Evolutionary conservation across 1,140 invertebrate species (phyloP).

Genomic region (Pantala flavescens): DNA sequence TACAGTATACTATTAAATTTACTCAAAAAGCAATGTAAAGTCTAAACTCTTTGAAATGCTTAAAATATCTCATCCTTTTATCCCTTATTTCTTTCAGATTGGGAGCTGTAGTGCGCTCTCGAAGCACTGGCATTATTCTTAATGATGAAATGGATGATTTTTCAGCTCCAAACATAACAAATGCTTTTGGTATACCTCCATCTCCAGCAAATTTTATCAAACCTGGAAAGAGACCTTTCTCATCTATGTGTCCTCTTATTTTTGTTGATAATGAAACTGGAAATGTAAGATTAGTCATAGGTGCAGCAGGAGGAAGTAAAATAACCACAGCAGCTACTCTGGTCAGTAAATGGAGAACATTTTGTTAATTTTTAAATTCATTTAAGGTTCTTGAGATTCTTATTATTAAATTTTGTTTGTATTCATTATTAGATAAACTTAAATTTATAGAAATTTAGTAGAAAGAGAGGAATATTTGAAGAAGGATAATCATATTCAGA

Average conservation of each 20-base stretch:
- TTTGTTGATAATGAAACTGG: constrained; percentile 50
- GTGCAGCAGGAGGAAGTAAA: constrained; percentile 79
- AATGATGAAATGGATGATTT: constrained; percentile 98
- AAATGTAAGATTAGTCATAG: constrained; percentile 57
- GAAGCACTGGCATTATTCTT: constrained; percentile 74
- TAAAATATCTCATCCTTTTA: too few relatives aligned
- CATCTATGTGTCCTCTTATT: constrained; percentile 81
- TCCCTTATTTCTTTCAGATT: constrained; percentile 42
- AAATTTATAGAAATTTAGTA: too few relatives aligned
- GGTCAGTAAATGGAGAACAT: constrained; percentile 38
- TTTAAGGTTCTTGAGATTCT: constrained; percentile 1
- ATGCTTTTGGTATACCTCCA: constrained; percentile 64
- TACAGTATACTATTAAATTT: too few relatives aligned
- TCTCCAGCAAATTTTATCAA: constrained; percentile 70
- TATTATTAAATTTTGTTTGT: too few relatives aligned
- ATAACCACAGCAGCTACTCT: constrained; percentile 73
- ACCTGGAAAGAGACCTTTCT: constrained; percentile 72
- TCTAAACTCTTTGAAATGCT: too few relatives aligned
- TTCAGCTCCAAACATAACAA: constrained; percentile 64
- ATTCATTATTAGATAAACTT: too few relatives aligned
- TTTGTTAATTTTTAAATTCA: not conserved
- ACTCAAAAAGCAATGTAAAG: too few relatives aligned
- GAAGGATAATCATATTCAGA: too few relatives aligned
- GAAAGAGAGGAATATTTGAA: too few relatives aligned
- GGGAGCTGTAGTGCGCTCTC: constrained; percentile 58